A percentile compares a stretch with the other conserved stretches of the same genome.
Evolutionary conservation across 2,797 vertebrate species (phyloP).

Genomic region (Eleutherodactylus coqui): DNA sequence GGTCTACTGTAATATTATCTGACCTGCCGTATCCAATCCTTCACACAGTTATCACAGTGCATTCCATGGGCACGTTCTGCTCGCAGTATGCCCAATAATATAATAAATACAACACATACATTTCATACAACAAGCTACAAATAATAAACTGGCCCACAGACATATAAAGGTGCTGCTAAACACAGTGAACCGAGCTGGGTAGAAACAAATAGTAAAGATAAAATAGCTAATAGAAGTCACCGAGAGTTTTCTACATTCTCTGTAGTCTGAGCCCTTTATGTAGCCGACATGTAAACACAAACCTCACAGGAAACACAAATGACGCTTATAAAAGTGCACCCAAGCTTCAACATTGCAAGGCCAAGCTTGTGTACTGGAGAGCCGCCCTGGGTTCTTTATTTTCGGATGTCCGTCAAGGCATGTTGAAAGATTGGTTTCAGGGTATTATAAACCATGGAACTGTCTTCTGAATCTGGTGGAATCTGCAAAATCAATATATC

Average conservation of each 20-base stretch:
- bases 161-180: conserved; percentile 29
- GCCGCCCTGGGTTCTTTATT: conserved; percentile 72
- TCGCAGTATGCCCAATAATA: background rate
- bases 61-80: conserved; percentile 11
- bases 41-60: conserved; percentile 51
- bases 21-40: background rate
- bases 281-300: conserved; percentile 20
- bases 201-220: conserved; percentile 13
- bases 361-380: conserved; percentile 64
- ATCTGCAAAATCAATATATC: conserved; percentile 73
- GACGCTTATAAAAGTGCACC: conserved; percentile 59
- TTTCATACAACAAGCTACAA: background rate
- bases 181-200: conserved; percentile 14
- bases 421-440: conserved; percentile 86
- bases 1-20: background rate
- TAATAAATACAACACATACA: conserved; percentile 46
- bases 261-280: conserved; percentile 54
- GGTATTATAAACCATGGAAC: conserved; percentile 76
- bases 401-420: conserved; percentile 81
- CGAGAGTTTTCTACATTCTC: conserved; percentile 52
- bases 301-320: conserved; percentile 28
- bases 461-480: conserved; percentile 79
- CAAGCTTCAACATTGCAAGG: conserved; percentile 25
- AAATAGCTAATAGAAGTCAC: conserved; percentile 58
- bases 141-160: conserved; percentile 17